A percentile compares a stretch with the other conserved stretches of the same genome.
phyloP scores from a whole-genome alignment of 2,113 vertebrate species.

The Bungarus multicinctus region DNA sequence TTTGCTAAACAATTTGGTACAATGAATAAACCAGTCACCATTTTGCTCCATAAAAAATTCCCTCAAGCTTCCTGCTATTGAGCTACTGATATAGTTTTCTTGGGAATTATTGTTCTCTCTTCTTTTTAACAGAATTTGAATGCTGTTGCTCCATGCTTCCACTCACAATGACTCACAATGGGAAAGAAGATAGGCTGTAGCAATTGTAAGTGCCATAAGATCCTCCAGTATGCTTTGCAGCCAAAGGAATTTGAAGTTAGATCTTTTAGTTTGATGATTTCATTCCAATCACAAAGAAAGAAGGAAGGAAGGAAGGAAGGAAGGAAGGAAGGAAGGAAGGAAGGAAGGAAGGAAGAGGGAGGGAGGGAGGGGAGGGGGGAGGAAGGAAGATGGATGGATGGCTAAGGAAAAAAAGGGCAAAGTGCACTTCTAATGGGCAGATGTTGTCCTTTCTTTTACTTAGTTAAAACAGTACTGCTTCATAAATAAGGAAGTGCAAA shows the following conservation, averaged over 20 bases:
- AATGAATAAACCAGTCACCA: background rate
- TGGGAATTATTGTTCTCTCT: background rate
- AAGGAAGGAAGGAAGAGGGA: background rate
- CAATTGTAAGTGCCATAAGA: background rate
- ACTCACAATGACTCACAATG: background rate
- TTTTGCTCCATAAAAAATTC: background rate
- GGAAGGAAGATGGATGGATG: background rate
- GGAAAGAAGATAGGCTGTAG: background rate
- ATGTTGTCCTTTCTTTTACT: background rate
- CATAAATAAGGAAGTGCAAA: background rate
- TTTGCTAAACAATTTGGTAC: background rate
- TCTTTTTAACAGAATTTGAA: background rate
- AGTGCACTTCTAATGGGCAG: background rate
- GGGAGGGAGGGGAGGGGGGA: background rate
- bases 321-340: background rate
- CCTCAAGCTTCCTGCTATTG: background rate
- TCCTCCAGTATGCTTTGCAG: background rate
- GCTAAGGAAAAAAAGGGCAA: background rate
- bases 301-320: background rate
- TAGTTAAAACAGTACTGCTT: background rate
- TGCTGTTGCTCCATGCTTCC: background rate
- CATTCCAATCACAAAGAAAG: background rate
- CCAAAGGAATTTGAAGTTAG: background rate
- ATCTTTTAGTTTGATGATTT: background rate
- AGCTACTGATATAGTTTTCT: background rate